These are phyloP conservation scores for Platysternon megacephalum DNA, from an alignment of 2,113 vertebrate species.

Conservation along the genomic window DNA sequence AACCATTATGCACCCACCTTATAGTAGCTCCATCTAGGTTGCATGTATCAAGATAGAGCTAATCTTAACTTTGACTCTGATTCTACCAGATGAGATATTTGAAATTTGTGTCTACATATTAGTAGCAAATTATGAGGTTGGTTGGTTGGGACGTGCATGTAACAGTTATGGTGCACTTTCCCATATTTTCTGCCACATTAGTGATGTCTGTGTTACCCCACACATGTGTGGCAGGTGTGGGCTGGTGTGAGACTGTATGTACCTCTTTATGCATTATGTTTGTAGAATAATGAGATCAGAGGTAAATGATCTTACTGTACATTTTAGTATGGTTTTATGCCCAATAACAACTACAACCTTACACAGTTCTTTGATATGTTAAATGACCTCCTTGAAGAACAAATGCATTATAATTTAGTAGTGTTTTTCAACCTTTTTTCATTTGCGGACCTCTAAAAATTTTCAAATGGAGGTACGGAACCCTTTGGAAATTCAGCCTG, in stretches of 20 bases:
- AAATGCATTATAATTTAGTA: background rate
- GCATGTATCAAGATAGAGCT: background rate
- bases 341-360: background rate
- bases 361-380: constrained; percentile 20
- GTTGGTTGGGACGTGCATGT: background rate
- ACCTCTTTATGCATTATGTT: background rate
- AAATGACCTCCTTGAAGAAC: background rate
- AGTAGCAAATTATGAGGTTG: background rate
- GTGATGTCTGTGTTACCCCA: background rate
- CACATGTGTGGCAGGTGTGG: background rate
- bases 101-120: background rate
- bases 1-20: too few species aligned
- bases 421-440: background rate
- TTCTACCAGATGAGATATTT: background rate
- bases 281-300: background rate
- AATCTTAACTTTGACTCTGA: background rate
- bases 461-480: background rate
- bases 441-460: background rate
- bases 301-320: background rate
- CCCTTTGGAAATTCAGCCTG: background rate
- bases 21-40: too few species aligned
- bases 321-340: background rate
- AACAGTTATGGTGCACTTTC: background rate
- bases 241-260: background rate
- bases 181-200: background rate